phyloP scores from a whole-genome alignment of 2,113 vertebrate species.

The Lipophrys pholis region DNA sequence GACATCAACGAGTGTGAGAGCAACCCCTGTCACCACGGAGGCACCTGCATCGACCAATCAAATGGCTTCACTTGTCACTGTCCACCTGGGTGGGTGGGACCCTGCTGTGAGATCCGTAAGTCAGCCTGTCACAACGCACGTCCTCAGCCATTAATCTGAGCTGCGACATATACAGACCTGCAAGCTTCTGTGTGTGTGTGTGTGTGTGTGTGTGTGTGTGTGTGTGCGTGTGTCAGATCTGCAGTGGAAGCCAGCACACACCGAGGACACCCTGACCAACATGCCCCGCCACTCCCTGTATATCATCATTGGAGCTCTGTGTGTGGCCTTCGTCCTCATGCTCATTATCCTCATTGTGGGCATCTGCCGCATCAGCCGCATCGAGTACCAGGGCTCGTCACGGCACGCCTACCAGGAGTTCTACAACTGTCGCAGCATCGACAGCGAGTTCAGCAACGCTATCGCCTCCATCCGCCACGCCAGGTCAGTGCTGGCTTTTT shows the following conservation, averaged over 20 bases:
- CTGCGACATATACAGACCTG: neutral
- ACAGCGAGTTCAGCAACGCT: slow-evolving; percentile 96
- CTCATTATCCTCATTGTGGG: slow-evolving; percentile 98
- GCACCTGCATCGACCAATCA: slow-evolving; percentile 94
- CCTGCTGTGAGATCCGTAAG: slow-evolving; percentile 98
- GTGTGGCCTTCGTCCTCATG: slow-evolving; percentile 96
- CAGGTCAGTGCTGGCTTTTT: too few species aligned
- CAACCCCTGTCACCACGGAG: slow-evolving; percentile 93
- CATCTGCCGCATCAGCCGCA: slow-evolving; percentile 98
- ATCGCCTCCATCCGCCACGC: slow-evolving; percentile 97
- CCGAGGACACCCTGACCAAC: slow-evolving; percentile 93
- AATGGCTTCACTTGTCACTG: slow-evolving; percentile 95
- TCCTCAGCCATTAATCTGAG: slow-evolving; percentile 17
- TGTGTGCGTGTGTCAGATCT: slow-evolving; percentile 82
- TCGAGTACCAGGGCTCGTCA: slow-evolving; percentile 98
- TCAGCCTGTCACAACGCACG: slow-evolving; percentile 54
- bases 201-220: slow-evolving; percentile 9
- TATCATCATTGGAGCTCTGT: slow-evolving; percentile 97
- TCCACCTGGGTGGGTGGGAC: slow-evolving; percentile 94
- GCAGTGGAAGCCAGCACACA: slow-evolving; percentile 94
- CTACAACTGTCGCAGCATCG: slow-evolving; percentile 98
- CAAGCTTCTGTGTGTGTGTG: slow-evolving; percentile 29
- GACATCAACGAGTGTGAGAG: slow-evolving; percentile 95
- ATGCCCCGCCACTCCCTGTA: slow-evolving; percentile 98
- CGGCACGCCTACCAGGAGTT: slow-evolving; percentile 97